Evolutionary conservation across 2,797 vertebrate species (phyloP), one percentile per base, ranked within the genome.

Genomic region (Sebastiscus albofasciatus): DNA sequence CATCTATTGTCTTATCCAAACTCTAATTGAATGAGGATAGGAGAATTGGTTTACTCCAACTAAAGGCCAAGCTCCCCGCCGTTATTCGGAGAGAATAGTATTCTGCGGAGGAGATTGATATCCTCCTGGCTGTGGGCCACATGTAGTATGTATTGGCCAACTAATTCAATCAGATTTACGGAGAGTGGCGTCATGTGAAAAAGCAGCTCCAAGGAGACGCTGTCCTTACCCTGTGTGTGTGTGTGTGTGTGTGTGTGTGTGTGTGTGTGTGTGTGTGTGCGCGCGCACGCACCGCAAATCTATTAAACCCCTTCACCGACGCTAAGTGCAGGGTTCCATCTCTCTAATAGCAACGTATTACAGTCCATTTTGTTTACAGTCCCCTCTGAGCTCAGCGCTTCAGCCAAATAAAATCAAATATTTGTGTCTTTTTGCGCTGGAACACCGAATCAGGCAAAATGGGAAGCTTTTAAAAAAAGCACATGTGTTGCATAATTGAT

Each of bases 81-180:
- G 88, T 95, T 95, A 94, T 89, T 93, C 89, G 82, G 88, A 89
- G 80, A 75, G 93, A 93, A 88, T 79, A 86, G 80, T 84, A 87
- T 87, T 91, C 92, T 84, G 79, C 52, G 88, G 72, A 86, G 84
- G 91, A 95, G 95, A 96, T 95, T 95, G 94, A 96, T 96, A 89
- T 83, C 88, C 89, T 39, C 56, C 83, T 94, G 93, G 93, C 94
- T 87, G 88, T 24, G 72, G 89, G 91, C 93, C 94, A 94, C 91
- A 88, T 92, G 90, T 80, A 92, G 81, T 91, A 94, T 88, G 93
- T 90, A 82, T 89, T 49, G 84, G 92, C 88, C 89, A 74, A 77
- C 89, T 95, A 95, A 96, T 96, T 95, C 90, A 96, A 96, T 96
- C 93, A 95, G 90, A 90, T 93, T 95, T 95, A 96, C 91, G 87